Evolutionary conservation across 2,113 vertebrate species (phyloP).

Genomic region (Glaucomys volans): DNA sequence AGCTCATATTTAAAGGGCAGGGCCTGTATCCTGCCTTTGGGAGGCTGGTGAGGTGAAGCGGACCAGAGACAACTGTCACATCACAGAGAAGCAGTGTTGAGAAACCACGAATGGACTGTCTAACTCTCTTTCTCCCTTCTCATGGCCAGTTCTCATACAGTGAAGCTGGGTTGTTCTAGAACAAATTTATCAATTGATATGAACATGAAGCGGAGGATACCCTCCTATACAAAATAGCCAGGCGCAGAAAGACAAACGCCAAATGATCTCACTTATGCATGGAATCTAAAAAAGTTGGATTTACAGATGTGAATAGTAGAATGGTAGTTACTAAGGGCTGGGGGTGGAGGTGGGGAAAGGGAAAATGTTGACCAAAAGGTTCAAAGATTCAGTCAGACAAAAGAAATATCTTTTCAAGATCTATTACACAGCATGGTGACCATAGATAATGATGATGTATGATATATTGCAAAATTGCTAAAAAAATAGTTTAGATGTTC

Average conservation of each 20-base stretch:
- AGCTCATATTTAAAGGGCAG: not conserved
- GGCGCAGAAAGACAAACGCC: not conserved
- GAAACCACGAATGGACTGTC: not conserved
- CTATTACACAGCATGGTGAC: not conserved
- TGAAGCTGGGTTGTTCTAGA: not conserved
- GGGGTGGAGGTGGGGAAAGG: not conserved
- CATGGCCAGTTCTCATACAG: not conserved
- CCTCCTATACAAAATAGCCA: not conserved
- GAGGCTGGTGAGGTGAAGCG: not conserved
- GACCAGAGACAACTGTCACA: not conserved
- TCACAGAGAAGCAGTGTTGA: not conserved
- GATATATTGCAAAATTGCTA: not conserved
- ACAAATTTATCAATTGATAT: not conserved
- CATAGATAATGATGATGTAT: not conserved
- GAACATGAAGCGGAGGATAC: not conserved
- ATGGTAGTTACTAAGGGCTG: not conserved
- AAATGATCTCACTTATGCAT: not conserved
- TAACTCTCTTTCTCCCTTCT: not conserved
- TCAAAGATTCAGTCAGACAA: not conserved
- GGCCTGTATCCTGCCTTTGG: not conserved
- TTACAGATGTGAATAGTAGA: not conserved
- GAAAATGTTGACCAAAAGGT: not conserved
- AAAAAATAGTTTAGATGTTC: not conserved
- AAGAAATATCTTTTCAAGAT: not conserved
- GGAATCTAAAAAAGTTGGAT: not conserved